Conservation (phyloP, 2,113 vertebrate species). For the Lagenorhynchus albirostris region DNA sequence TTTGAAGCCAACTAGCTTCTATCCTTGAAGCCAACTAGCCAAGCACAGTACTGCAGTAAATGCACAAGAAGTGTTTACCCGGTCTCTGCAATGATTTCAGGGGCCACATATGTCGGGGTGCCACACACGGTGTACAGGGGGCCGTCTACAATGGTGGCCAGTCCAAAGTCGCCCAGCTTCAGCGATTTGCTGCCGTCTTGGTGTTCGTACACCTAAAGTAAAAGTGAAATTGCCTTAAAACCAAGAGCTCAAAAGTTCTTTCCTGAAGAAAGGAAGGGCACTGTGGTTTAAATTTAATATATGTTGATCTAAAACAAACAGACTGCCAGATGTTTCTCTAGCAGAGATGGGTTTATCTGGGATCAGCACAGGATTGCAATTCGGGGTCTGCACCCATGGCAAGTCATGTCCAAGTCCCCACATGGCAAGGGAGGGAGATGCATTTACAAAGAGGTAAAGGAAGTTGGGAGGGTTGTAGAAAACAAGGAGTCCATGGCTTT, state of each 20-base stretch:
- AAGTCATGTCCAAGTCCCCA: neutral
- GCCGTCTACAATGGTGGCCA: conserved; percentile 95
- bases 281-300: neutral
- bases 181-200: conserved; percentile 95
- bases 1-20: no score
- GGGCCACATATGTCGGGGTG: conserved; percentile 97
- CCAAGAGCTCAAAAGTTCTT: neutral
- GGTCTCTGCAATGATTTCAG: conserved; percentile 96
- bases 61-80: conserved; percentile 84
- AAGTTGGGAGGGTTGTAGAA: neutral
- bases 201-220: conserved; percentile 93
- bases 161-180: conserved; percentile 96
- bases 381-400: neutral
- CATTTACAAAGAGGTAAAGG: neutral
- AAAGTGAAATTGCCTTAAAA: neutral
- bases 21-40: neutral
- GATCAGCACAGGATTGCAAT: neutral
- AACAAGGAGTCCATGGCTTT: neutral
- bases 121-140: conserved; percentile 96
- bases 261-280: neutral
- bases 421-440: neutral
- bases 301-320: neutral
- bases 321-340: neutral
- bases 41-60: neutral
- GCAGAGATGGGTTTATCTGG: neutral